Conservation (phyloP, 2,797 vertebrate genomes). For the Protonibea diacanthus region DNA sequence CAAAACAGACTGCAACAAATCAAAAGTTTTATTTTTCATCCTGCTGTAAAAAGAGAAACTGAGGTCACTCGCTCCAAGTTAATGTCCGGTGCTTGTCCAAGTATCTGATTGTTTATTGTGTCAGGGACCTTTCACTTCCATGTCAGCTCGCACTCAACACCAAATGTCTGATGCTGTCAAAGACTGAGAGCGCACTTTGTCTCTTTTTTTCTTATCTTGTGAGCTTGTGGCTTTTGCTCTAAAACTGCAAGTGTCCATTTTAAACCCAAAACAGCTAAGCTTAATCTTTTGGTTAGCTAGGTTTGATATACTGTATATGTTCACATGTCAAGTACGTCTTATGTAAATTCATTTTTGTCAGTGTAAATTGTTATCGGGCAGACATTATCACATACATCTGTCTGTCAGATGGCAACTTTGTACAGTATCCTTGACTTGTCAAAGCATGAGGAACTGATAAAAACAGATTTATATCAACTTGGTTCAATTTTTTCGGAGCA, state of each 20-base stretch:
- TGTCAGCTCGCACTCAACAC: neutral
- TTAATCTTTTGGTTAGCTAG: neutral
- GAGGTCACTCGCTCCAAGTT: neutral
- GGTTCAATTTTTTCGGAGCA: neutral
- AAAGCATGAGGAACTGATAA: constrained; percentile 14
- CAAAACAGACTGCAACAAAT: neutral
- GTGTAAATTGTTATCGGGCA: neutral
- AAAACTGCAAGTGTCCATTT: neutral
- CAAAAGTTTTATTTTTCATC: neutral
- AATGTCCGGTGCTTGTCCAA: constrained; percentile 22
- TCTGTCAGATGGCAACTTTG: neutral
- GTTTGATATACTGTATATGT: neutral
- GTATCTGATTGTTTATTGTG: constrained; percentile 13
- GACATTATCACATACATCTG: neutral
- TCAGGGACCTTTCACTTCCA: constrained; percentile 9
- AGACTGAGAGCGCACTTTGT: neutral
- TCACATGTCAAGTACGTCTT: neutral
- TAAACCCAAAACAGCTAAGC: neutral
- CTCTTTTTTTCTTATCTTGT: neutral
- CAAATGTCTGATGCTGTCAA: neutral
- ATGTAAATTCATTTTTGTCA: neutral
- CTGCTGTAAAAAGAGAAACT: neutral
- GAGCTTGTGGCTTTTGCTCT: neutral
- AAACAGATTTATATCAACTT: neutral
- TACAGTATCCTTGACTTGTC: neutral